Evolutionary conservation across 2,113 vertebrate species (phyloP).

Genomic region (Rhizomys pruinosus): DNA sequence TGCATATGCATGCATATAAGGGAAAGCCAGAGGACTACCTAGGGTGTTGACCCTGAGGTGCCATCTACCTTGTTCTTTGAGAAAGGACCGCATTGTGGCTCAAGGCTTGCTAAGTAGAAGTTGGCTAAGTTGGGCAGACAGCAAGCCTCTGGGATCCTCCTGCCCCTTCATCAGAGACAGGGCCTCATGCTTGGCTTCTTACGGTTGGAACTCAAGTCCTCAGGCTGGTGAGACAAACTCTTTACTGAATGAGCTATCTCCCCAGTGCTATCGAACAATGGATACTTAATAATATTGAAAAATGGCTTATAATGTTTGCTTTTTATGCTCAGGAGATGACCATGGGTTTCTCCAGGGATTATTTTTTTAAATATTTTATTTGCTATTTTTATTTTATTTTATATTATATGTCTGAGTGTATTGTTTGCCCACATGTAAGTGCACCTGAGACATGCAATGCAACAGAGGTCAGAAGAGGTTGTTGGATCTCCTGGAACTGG

Average conservation of each 20-base stretch:
- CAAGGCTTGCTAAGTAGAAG: background rate
- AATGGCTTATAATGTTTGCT: background rate
- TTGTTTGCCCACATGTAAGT: too few relatives aligned
- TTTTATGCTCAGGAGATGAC: background rate
- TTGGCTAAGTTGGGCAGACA: background rate
- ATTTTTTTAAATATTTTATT: background rate
- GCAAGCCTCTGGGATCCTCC: background rate
- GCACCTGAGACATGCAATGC: too few relatives aligned
- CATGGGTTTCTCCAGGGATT: background rate
- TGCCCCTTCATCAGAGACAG: too few relatives aligned
- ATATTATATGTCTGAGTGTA: too few relatives aligned
- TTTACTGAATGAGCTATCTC: background rate
- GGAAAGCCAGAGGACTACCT: background rate
- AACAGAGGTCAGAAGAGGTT: too few relatives aligned
- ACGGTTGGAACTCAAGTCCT: background rate
- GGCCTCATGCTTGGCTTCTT: too few relatives aligned
- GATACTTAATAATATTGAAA: background rate
- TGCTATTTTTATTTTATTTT: too few relatives aligned
- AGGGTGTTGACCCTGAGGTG: too few relatives aligned
- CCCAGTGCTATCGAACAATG: background rate
- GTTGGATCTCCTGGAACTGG: too few relatives aligned
- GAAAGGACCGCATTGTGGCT: background rate
- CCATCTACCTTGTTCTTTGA: background rate
- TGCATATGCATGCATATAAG: background rate
- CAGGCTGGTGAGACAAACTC: background rate